phyloP scores from a whole-genome alignment of 2,888 invertebrate species.

The Heliconius aoede region DNA sequence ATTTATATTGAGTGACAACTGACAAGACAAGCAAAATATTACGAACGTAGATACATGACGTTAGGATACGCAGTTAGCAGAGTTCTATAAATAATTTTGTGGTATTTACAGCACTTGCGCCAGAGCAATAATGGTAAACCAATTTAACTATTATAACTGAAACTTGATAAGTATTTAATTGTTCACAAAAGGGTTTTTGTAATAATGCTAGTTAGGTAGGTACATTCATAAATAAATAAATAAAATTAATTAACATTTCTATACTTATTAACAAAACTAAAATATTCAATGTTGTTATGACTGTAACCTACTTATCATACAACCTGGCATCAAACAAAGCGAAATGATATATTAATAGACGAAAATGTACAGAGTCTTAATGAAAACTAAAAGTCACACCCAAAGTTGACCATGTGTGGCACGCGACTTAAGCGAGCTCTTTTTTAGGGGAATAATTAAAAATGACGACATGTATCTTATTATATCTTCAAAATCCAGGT shows the following conservation, averaged over 20 bases:
- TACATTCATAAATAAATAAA: not conserved
- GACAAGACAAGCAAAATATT: not conserved
- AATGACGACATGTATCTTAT: constrained; percentile 18
- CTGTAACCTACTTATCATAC: constrained; percentile 1
- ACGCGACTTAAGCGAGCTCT: constrained; percentile 30
- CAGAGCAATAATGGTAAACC: not conserved
- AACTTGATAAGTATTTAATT: not conserved
- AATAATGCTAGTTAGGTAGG: not conserved
- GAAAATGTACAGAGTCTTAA: constrained; percentile 27
- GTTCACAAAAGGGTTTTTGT: not conserved
- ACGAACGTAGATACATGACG: not conserved
- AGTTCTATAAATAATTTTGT: constrained; percentile 27
- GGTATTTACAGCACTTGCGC: constrained; percentile 19
- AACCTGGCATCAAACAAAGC: not conserved
- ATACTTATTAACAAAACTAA: constrained; percentile 13
- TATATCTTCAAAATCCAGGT: constrained; percentile 16
- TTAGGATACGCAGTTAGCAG: not conserved
- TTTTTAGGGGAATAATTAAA: constrained; percentile 18
- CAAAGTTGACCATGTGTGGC: constrained; percentile 29
- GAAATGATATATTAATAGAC: not conserved
- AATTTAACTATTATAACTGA: not conserved
- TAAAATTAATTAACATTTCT: not conserved
- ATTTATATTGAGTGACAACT: constrained; percentile 22
- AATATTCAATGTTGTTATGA: constrained; percentile 2
- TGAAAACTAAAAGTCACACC: constrained; percentile 24